Conservation (phyloP, 2,888 invertebrate species). For the Patella depressa region DNA sequence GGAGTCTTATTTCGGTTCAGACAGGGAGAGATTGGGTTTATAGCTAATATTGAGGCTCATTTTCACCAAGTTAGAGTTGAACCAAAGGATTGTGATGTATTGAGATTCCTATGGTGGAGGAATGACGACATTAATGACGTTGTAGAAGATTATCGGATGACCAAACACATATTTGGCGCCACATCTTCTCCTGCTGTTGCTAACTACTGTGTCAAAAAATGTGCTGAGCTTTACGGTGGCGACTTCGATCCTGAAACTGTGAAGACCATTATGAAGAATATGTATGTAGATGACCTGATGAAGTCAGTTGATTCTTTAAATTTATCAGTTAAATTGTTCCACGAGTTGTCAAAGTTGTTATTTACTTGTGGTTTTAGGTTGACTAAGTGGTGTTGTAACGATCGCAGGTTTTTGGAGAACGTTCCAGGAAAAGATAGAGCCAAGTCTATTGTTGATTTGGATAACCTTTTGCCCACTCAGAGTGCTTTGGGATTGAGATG, state of each 20-base stretch:
- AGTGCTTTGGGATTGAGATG: too few species aligned
- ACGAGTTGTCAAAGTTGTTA: background rate
- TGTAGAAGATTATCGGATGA: background rate
- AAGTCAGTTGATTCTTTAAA: too few species aligned
- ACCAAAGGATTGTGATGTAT: background rate
- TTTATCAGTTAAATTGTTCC: background rate
- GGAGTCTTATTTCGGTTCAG: too few species aligned
- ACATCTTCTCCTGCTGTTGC: background rate
- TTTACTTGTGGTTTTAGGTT: background rate
- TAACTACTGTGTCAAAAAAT: background rate
- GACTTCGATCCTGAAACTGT: too few species aligned
- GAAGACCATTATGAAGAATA: too few species aligned
- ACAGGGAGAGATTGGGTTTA: too few species aligned
- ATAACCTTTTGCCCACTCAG: too few species aligned
- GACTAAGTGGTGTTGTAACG: background rate
- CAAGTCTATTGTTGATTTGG: background rate
- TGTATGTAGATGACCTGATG: too few species aligned
- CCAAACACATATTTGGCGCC: background rate
- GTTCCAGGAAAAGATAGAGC: slow-evolving; percentile 6
- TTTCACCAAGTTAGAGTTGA: too few species aligned
- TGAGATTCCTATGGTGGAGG: background rate
- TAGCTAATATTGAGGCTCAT: too few species aligned
- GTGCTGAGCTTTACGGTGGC: too few species aligned
- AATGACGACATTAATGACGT: background rate
- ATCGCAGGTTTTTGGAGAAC: background rate